These are phyloP conservation scores for Cetoscarus ocellatus DNA, from an alignment of 2,797 vertebrate genomes.

Conservation along the genomic window DNA sequence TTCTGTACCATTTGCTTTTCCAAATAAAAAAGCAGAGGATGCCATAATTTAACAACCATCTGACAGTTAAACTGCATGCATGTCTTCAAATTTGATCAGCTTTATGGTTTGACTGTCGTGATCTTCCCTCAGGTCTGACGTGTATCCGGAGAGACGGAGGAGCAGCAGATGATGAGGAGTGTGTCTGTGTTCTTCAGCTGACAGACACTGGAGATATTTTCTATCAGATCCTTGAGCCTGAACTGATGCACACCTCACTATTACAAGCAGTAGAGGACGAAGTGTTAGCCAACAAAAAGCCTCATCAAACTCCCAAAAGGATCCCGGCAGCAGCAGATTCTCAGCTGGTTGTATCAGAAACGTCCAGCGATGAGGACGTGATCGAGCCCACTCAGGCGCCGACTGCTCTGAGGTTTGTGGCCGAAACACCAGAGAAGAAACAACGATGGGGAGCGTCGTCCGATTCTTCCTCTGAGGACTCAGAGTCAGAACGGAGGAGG, in stretches of 20 bases:
- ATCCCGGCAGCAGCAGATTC: neutral
- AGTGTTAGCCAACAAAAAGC: fast-evolving
- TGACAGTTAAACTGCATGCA: too few relatives aligned
- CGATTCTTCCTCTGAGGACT: slow-evolving; percentile 24
- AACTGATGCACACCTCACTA: fast-evolving
- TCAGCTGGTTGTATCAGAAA: neutral
- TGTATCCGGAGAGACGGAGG: slow-evolving; percentile 47
- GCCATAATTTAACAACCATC: too few relatives aligned
- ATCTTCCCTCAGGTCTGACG: slow-evolving; percentile 81
- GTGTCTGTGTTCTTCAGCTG: slow-evolving; percentile 88
- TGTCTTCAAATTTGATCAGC: too few relatives aligned
- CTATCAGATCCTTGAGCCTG: slow-evolving; percentile 83
- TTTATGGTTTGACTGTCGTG: neutral
- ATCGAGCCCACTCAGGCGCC: slow-evolving; percentile 16
- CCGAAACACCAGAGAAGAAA: slow-evolving; percentile 44
- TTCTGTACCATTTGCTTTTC: too few relatives aligned
- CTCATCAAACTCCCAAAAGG: neutral
- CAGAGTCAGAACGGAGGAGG: neutral
- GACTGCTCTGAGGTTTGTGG: neutral
- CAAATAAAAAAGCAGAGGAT: too few relatives aligned
- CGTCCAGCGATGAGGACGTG: neutral
- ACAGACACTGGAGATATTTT: slow-evolving; percentile 91
- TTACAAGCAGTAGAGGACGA: slow-evolving; percentile 6
- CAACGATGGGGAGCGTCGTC: fast-evolving
- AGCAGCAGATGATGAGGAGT: neutral